phyloP scores from a whole-genome alignment of 2,888 invertebrate genomes.

The Yponomeuta sedellus region DNA sequence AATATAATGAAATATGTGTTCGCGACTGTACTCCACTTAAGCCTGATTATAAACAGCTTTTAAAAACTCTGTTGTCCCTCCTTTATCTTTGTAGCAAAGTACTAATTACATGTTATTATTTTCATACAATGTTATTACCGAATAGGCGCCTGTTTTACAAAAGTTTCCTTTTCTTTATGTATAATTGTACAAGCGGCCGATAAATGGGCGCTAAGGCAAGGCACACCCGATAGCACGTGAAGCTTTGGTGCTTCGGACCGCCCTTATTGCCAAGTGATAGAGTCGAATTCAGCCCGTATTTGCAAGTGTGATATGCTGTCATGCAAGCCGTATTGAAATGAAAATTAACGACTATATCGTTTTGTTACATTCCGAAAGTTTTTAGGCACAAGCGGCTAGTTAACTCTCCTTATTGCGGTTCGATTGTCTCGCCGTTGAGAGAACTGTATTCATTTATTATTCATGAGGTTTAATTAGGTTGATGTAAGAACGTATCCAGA shows the following conservation, averaged over 20 bases:
- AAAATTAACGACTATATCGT: slow-evolving; percentile 48
- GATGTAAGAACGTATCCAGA: slow-evolving; percentile 39
- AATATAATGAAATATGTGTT: slow-evolving; percentile 31
- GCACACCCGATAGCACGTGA: slow-evolving; percentile 25
- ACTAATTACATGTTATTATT: slow-evolving; percentile 73
- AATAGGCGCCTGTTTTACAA: slow-evolving; percentile 40
- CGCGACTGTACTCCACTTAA: slow-evolving; percentile 59
- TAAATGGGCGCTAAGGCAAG: slow-evolving; percentile 50
- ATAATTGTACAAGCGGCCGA: slow-evolving; percentile 44
- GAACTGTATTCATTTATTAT: slow-evolving; percentile 44
- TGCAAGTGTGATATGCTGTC: too few relatives aligned
- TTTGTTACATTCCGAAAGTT: slow-evolving; percentile 40
- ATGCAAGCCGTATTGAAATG: slow-evolving; percentile 34
- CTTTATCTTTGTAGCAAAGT: slow-evolving; percentile 65
- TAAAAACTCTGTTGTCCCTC: slow-evolving; percentile 65
- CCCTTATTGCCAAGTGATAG: too few relatives aligned
- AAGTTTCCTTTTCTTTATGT: slow-evolving; percentile 30
- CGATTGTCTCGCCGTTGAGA: slow-evolving; percentile 43
- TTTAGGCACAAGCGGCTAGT: slow-evolving; percentile 44
- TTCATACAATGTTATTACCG: slow-evolving; percentile 67
- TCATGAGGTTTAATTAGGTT: slow-evolving; percentile 47
- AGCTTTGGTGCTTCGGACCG: too few relatives aligned
- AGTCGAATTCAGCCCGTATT: too few relatives aligned
- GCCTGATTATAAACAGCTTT: slow-evolving; percentile 68
- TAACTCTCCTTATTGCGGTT: slow-evolving; percentile 43